Evolutionary conservation across 2,113 vertebrate species (phyloP), one percentile per base, ranked within the genome.

Genomic region (Saguinus midas): DNA sequence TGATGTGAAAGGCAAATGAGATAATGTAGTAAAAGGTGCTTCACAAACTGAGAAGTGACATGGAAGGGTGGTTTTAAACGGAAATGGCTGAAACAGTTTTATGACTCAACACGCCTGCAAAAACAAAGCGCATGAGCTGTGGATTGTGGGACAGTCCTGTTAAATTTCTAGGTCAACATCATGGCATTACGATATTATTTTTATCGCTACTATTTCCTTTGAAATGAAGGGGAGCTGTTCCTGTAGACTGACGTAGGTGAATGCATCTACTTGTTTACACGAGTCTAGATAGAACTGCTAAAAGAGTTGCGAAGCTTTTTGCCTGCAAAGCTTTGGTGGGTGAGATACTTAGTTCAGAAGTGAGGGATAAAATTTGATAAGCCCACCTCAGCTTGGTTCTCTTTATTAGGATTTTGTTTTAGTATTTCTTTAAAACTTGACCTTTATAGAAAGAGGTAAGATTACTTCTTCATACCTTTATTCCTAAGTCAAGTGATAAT

Each of bases 21-120:
- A 95, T 97, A 97, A 97, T 96, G 96, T 25, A 84, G 93, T 92
- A 29, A 45, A 97, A 87, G 95, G 91, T 85, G 89, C 91, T 97
- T 87, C 81, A 81, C 73, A 83, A 87, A 61, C 85, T 76, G 79
- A 96, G 96, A 96, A 97, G 96, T 97, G 95, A 92, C 75, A 92
- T 92, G 84, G 82, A 85, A 85, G 93, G 48, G 80, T 70, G 96
- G 97, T 97, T 96, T 90, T 95, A 90, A 96, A 92, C 97, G 94
- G 90, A 96, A 97, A 90, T 97, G 91, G 57, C 84, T 70, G 72
- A 78, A 68, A 45, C 80, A 88, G 90, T 94, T 96, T 86, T 48
- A 93, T 95, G 95, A 95, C 94, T 95, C 96, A 97, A 73, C 79
- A 17, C 32, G 20, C 61, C 16, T 43, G 29, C 79, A 82, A 78